A percentile compares a stretch with the other conserved stretches of the same genome.
phyloP scores from a whole-genome alignment of 2,888 invertebrate genomes.

The Coenonympha glycerion region DNA sequence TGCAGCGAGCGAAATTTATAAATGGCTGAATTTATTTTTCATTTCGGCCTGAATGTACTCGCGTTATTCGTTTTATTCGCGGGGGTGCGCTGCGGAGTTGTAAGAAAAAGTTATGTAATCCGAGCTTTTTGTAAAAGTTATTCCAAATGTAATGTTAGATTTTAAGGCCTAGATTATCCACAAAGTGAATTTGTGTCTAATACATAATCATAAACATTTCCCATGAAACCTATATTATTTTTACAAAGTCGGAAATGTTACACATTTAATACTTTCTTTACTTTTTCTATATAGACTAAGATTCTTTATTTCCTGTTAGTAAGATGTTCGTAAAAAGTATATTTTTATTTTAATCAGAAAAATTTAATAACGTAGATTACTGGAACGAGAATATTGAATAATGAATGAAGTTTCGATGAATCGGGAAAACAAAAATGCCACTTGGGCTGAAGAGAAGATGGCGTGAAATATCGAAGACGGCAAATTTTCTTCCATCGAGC shows the following conservation, averaged over 20 bases:
- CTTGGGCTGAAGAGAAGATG: neutral
- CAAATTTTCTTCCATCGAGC: neutral
- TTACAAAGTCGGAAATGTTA: too few relatives aligned
- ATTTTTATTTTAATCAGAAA: too few relatives aligned
- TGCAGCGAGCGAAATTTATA: conserved; percentile 2
- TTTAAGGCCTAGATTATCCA: too few relatives aligned
- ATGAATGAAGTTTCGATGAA: conserved; percentile 1
- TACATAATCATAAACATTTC: too few relatives aligned
- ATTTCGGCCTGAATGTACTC: conserved; percentile 8
- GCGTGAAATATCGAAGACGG: neutral
- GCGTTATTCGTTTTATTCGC: neutral
- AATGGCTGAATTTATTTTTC: conserved; percentile 9
- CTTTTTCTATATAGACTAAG: too few relatives aligned
- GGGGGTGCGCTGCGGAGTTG: neutral
- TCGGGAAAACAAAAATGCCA: neutral
- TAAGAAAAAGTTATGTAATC: neutral
- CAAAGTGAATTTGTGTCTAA: too few relatives aligned
- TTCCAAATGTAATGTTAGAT: neutral
- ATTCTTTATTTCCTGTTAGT: too few relatives aligned
- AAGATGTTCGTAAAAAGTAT: too few relatives aligned
- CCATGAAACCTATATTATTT: too few relatives aligned
- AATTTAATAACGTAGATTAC: conserved; percentile 2
- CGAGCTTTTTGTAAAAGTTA: neutral
- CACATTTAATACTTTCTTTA: too few relatives aligned
- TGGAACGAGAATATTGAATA: conserved; percentile 3